These are phyloP conservation scores for Heliconius charithonia DNA, from an alignment of 2,888 invertebrate genomes.

Conservation along the genomic window DNA sequence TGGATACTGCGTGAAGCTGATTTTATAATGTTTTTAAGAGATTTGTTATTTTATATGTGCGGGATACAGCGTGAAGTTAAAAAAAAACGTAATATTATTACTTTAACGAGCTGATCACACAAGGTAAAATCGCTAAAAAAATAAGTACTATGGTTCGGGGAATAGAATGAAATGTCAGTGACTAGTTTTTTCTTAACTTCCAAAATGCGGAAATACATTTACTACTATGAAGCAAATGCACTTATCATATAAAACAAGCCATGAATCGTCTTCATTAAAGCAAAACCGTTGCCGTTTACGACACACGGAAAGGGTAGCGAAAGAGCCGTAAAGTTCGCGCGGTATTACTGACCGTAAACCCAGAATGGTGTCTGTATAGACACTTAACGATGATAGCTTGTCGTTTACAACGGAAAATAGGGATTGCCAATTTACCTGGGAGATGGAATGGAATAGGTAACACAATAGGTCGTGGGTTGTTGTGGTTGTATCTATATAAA, in stretches of 20 bases:
- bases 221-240: neutral
- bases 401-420: neutral
- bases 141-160: neutral
- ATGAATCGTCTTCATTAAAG: neutral
- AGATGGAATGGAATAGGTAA: neutral
- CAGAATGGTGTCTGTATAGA: neutral
- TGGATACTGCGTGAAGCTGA: too few species aligned
- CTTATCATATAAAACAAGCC: neutral
- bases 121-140: too few species aligned
- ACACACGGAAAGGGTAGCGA: constrained; percentile 7
- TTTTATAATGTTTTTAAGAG: too few species aligned
- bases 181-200: neutral
- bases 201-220: neutral
- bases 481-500: neutral
- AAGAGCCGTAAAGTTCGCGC: neutral
- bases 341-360: neutral
- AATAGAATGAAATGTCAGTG: neutral
- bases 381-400: constrained; percentile 3
- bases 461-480: neutral
- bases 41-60: too few species aligned
- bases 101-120: too few species aligned
- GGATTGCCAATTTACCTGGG: constrained; percentile 12
- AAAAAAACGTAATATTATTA: too few species aligned
- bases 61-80: too few species aligned
- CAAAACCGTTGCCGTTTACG: neutral